phyloP scores from a whole-genome alignment of 2,113 vertebrate genomes.

The Pseudorasbora parva region DNA sequence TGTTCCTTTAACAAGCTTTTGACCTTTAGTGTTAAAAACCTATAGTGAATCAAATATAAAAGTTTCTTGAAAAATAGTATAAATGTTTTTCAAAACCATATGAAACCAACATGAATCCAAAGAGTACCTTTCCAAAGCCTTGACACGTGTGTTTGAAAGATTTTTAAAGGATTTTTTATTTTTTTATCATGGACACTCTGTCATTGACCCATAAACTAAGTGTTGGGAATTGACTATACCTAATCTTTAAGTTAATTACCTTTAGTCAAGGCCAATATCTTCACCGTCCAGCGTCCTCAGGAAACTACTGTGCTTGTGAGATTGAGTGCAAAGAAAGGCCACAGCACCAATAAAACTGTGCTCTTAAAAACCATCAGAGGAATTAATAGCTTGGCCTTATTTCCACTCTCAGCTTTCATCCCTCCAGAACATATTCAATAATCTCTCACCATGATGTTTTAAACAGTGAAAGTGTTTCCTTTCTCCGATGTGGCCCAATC shows the following conservation, averaged over 20 bases:
- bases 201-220: slow-evolving; percentile 38
- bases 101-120: background rate
- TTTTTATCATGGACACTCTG: background rate
- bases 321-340: slow-evolving; percentile 54
- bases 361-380: slow-evolving; percentile 65
- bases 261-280: slow-evolving; percentile 42
- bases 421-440: slow-evolving; percentile 65
- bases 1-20: no score
- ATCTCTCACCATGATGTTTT: slow-evolving; percentile 57
- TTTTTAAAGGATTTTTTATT: background rate
- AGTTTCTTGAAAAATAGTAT: background rate
- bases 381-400: slow-evolving; percentile 71
- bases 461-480: slow-evolving; percentile 63
- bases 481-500: slow-evolving; percentile 53
- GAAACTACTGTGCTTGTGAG: slow-evolving; percentile 22
- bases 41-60: background rate
- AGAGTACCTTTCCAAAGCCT: background rate
- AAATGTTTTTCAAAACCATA: background rate
- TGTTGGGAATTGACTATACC: slow-evolving; percentile 34
- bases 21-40: no score
- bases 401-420: slow-evolving; percentile 69
- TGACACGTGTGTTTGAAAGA: background rate
- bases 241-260: slow-evolving; percentile 57
- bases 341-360: slow-evolving; percentile 66
- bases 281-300: slow-evolving; percentile 14